Evolutionary conservation across 35 echinoderm and acorn worm species (phyloP), one percentile per base, ranked within the genome.

Genomic region (Anneissia japonica): DNA sequence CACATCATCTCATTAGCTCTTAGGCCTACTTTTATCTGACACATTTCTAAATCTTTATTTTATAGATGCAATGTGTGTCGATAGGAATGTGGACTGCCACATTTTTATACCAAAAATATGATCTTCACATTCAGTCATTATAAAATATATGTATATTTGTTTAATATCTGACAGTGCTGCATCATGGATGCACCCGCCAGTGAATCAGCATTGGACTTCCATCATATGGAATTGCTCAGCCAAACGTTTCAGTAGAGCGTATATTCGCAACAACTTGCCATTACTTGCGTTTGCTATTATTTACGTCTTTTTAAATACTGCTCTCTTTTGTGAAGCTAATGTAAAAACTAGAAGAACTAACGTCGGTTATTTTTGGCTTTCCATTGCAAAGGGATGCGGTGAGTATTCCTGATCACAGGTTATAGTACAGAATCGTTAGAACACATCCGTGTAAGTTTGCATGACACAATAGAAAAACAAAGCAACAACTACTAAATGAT

Each of bases 181-280:
- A 21, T 79, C 89, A 55, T 89, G 92, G 91, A 38, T 93, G 38
- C 46, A 80, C 3, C 92, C 91, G 34, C 56, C 77, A 12, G 32
- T 56, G 75, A 16, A 34, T 10, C 32, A 26, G n/a, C 32, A 26
- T 6, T 34, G 32, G 11, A 37, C 4, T 5, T 11, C 76, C 11
- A n/a, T n/a, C 51, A n/a, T 64, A 12, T 13, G 51, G 12, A n/a
- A 13, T 64, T 64, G 12, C 12, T 64, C 51, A 26, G 51, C 21
- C 11, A 64, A 64, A 64, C 21, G 51, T 64, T 64, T 64, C 51
- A 9, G 51, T 16, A 64, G 51, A 64, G 33, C 6, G 33, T 77
- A 82, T 31, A 34, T 90, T 39, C 85, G 88, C 39, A 90, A 94
- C 74, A 87, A 90, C 78, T 36, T 90, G 16, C 19, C 84, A 19